These are phyloP conservation scores for Tetrax tetrax DNA, from an alignment of 2,113 vertebrate genomes.

Conservation along the genomic window DNA sequence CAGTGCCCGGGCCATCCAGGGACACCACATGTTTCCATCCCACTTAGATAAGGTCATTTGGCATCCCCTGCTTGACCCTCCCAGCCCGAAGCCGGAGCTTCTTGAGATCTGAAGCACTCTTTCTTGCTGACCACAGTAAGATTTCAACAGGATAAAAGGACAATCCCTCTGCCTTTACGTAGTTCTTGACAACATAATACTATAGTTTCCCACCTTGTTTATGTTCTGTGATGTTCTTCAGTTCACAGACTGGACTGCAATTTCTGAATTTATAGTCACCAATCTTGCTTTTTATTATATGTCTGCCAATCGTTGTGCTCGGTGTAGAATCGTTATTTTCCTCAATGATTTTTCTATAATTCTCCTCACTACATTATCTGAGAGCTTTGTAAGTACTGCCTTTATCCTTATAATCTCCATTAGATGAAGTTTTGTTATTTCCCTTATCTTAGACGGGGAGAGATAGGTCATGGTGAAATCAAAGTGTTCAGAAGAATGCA, in stretches of 20 bases:
- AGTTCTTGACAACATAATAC: not conserved
- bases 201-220: not conserved
- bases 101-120: not conserved
- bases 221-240: not conserved
- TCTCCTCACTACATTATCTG: not conserved
- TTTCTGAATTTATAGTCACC: not conserved
- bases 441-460: not conserved
- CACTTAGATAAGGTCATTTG: not conserved
- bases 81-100: not conserved
- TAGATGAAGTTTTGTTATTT: not conserved
- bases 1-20: fast-evolving
- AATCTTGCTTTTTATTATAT: not conserved
- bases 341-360: conserved; percentile 4
- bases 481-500: not conserved
- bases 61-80: not conserved
- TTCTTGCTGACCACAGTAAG: not conserved
- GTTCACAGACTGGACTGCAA: not conserved
- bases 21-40: not conserved
- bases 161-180: not conserved
- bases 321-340: not conserved
- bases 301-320: not conserved
- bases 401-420: conserved; percentile 14
- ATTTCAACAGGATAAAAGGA: not conserved
- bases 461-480: conserved; percentile 7
- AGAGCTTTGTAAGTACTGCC: not conserved